A percentile compares a stretch with the other conserved stretches of the same genome.
These are phyloP conservation scores for Platerodrilus igneus DNA, from an alignment of 2,888 invertebrate genomes.

Conservation along the genomic window DNA sequence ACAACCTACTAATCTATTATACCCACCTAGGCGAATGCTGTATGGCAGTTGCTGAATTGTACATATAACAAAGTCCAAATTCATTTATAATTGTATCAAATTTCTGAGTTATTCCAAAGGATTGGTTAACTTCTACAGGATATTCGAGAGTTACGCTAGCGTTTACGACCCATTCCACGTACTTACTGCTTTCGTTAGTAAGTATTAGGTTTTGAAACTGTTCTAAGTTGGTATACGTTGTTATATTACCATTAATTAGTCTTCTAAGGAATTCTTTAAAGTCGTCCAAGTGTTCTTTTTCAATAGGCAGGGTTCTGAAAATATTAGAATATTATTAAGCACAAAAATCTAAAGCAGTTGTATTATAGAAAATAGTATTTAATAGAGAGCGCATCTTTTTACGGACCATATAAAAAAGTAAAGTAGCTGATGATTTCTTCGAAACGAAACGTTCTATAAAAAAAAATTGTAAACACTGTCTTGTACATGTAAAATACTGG, in stretches of 20 bases:
- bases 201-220: conserved; percentile 7
- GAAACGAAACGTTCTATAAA: too few relatives aligned
- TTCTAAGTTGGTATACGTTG: background rate
- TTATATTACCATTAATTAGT: conserved; percentile 5
- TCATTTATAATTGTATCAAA: conserved; percentile 11
- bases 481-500: too few relatives aligned
- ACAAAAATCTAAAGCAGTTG: too few relatives aligned
- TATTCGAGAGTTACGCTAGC: conserved; percentile 2
- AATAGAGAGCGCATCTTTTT: too few relatives aligned
- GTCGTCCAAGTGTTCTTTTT: background rate
- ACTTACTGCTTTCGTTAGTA: conserved; percentile 8
- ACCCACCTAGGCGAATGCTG: too few relatives aligned
- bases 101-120: conserved; percentile 4
- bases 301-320: too few relatives aligned
- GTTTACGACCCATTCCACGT: conserved; percentile 13
- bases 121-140: conserved; percentile 2
- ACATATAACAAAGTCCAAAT: conserved; percentile 12
- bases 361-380: too few relatives aligned
- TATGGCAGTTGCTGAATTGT: conserved; percentile 15
- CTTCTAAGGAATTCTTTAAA: conserved; percentile 8
- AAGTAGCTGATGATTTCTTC: too few relatives aligned
- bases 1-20: too few relatives aligned
- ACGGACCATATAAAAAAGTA: too few relatives aligned
- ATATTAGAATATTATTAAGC: too few relatives aligned
- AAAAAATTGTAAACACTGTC: too few relatives aligned